Evolutionary conservation across 2,797 vertebrate species (phyloP), one percentile per base, ranked within the genome.

Genomic region (Hypotaenidia philippensis): DNA sequence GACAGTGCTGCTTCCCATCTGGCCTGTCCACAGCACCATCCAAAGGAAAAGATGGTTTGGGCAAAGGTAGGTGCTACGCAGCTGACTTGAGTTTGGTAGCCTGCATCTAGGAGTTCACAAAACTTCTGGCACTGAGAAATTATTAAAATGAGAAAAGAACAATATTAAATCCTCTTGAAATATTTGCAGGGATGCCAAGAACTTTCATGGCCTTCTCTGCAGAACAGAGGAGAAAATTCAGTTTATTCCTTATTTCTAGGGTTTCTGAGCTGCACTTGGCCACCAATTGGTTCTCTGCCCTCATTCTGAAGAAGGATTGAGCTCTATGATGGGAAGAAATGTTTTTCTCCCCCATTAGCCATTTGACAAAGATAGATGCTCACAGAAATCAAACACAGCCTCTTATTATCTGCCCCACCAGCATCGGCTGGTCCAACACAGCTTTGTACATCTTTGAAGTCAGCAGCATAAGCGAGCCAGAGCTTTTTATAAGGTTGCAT

Each of bases 401-500:
- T 74, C 90, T 72, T 64, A 34, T 57, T 63, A 44, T 38, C 74
- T 68, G 64, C 49, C 71, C 74, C 86, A 90, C 45, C 86, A 87
- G 64, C 68, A 68, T 0, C 32, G 87, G 9, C 16, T 29, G 87
- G 65, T 59, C 90, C 91, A 87, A 7, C 55, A 34, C 29, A 55
- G 75, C 84, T 63, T 36, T 70, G 69, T 41, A 22, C 63, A 95
- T 74, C 93, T 97, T 96, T 96, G 94, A 96, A 96, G 94, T 88
- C 6, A 36, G 29, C 94, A 92, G 55, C 32, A 11, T 78, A 75
- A 96, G 94, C 52, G 89, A 95, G 83, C 77, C 91, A 95, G 90
- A 66, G 47, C 80, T 84, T 96, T 97, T 97, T 97, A 97, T 85
- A 97, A 87, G 94, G 92, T 90, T 96, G 57, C 88, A 83, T 64